These are phyloP conservation scores for Harpagoxenus sublaevis DNA, from an alignment of 2,888 invertebrate genomes.

Conservation along the genomic window DNA sequence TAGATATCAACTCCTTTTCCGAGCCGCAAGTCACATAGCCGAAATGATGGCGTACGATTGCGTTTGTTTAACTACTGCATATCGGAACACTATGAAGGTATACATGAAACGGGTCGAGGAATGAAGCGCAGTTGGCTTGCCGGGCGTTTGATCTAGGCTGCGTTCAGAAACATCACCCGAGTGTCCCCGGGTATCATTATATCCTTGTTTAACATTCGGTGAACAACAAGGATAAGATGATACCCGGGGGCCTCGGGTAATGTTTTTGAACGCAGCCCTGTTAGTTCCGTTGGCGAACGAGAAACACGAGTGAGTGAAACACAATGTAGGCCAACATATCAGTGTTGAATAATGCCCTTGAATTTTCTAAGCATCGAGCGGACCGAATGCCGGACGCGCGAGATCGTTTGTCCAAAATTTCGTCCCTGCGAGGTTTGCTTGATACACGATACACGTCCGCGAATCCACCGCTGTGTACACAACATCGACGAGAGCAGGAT, in stretches of 20 bases:
- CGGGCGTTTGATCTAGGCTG: constrained; percentile 1
- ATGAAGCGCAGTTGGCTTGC: background rate
- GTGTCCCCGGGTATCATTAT: too few species aligned
- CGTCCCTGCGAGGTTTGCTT: constrained; percentile 3
- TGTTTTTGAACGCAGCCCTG: too few species aligned
- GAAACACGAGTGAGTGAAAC: constrained; percentile 1
- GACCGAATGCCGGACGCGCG: constrained; percentile 15
- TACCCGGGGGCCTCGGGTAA: too few species aligned
- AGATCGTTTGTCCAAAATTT: constrained; percentile 5
- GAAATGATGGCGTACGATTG: constrained; percentile 32
- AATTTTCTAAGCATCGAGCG: constrained; percentile 26
- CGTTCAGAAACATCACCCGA: too few species aligned
- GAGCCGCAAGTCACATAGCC: background rate
- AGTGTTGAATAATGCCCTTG: constrained; percentile 43
- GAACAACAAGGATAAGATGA: too few species aligned
- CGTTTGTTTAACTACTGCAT: constrained; percentile 12
- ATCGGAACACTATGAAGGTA: background rate
- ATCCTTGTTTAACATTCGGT: too few species aligned
- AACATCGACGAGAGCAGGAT: constrained; percentile 13
- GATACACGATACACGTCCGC: constrained; percentile 31
- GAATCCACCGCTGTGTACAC: background rate
- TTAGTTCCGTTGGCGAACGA: background rate
- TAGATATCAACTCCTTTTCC: background rate
- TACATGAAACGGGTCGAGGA: background rate
- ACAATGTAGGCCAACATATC: constrained; percentile 62